These are phyloP conservation scores for Malurus alboscapulatus DNA, from an alignment of 2,113 vertebrate species.

Conservation along the genomic window DNA sequence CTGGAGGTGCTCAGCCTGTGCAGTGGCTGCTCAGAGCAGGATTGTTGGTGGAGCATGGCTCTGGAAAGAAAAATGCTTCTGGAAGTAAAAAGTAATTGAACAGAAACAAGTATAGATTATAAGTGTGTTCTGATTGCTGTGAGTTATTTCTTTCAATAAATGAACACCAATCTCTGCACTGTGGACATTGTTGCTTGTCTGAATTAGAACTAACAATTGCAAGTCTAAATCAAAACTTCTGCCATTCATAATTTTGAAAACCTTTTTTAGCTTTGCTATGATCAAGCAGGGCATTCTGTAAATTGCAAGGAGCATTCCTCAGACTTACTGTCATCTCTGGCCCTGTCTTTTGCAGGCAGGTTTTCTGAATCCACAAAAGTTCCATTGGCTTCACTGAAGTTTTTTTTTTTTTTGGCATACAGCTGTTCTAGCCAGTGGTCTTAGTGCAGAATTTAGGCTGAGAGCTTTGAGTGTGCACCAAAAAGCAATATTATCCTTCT, in stretches of 20 bases:
- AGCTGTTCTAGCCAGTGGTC: not conserved
- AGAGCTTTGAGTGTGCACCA: not conserved
- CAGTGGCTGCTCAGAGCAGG: not conserved
- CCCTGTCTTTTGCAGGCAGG: not conserved
- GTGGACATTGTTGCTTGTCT: not conserved
- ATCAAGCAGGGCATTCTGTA: rapidly evolving
- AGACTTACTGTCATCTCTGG: not conserved
- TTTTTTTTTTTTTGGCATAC: not conserved
- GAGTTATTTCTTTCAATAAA: not conserved
- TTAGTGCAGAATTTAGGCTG: not conserved
- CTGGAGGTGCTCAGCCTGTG: not conserved
- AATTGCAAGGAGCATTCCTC: not conserved
- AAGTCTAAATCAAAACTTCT: not conserved
- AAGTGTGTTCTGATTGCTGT: not conserved
- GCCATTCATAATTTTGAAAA: not conserved
- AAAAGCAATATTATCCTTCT: not conserved
- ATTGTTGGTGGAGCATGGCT: not conserved
- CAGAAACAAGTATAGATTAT: not conserved
- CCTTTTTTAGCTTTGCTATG: not conserved
- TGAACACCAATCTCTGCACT: not conserved
- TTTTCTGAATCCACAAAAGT: not conserved
- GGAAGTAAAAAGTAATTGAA: not conserved
- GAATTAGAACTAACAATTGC: not conserved
- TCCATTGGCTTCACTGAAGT: not conserved
- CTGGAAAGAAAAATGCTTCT: not conserved